phyloP scores from a whole-genome alignment of 2,113 vertebrate genomes.

The Triplophysa siluroides region DNA sequence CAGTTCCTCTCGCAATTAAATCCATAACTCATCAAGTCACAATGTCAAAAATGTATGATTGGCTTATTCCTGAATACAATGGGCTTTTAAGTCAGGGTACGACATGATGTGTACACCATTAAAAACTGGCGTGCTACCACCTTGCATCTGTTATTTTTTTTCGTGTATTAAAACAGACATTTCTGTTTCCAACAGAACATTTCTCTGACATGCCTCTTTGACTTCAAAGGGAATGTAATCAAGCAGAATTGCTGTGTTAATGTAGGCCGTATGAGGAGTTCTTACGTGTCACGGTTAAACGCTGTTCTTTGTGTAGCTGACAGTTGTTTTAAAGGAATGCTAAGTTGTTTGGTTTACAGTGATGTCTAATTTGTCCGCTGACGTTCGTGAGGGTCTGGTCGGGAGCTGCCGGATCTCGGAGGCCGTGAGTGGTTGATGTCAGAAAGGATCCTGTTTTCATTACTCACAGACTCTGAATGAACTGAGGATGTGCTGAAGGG shows the following conservation, averaged over 20 bases:
- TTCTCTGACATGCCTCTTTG: not conserved
- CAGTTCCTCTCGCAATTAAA: conserved; percentile 52
- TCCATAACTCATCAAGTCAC: conserved; percentile 51
- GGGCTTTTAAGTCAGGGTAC: conserved; percentile 28
- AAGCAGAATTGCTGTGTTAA: not conserved
- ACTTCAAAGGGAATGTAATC: conserved; percentile 7
- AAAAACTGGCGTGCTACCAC: not conserved
- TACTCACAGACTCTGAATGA: conserved; percentile 76
- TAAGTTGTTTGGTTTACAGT: conserved; percentile 45
- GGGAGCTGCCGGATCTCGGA: conserved; percentile 41
- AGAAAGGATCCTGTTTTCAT: conserved; percentile 78
- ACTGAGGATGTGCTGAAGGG: conserved; percentile 66
- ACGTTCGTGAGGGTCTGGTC: conserved; percentile 17
- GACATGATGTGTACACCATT: conserved; percentile 22
- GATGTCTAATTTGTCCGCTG: conserved; percentile 33
- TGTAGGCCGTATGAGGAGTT: not conserved
- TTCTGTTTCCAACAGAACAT: not conserved
- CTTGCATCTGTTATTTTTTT: not conserved
- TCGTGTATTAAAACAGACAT: conserved; percentile 10
- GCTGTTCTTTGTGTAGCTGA: conserved; percentile 10
- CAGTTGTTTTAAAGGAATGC: conserved; percentile 35
- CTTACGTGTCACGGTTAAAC: not conserved
- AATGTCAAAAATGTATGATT: conserved; percentile 47
- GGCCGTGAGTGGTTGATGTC: conserved; percentile 62
- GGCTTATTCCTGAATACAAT: conserved; percentile 40